Evolutionary conservation across 2,888 invertebrate species (phyloP), one percentile per base, ranked within the genome.

Genomic region (Melinaea menophilus): DNA sequence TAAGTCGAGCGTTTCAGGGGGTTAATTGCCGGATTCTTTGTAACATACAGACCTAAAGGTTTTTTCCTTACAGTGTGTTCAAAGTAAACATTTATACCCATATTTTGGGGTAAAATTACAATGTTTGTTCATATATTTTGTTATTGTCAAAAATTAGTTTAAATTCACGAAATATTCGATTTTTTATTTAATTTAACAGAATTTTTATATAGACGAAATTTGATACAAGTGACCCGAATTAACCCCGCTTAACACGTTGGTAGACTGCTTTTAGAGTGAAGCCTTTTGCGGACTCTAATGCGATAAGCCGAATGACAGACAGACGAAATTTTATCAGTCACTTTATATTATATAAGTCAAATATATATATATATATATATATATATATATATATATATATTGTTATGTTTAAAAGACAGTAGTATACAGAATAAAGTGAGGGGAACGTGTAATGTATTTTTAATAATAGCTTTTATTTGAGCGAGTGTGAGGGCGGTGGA

Each of bases 21-120:
- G 61, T 68, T 69, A 69, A 69, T 68, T 68, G 68, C 68, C 63
- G 62, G 66, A 69, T 69, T 64, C 69, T 64, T 64, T 63, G 51
- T 55, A 59, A 46, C 22, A 22, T 22, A 55, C 65, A 62, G 55
- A 62, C 61, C 54, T 62, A 67, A 68, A 63, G 31, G 22, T 51
- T 51, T 51, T 31, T 31, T 51, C 31, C 51, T 51, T 51, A 5
- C 51, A 22, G 31, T 51, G 51, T 31, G 31, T 51, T 51, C 7
- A 51, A 51, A 51, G 31, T 22, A 31, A 51, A 31, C 51, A 51
- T 51, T 31, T 31, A 13, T 37, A 37, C 37, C 37, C 5, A 37
- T 7, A 13, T 31, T 7, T 51, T 51, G 11, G 31, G 31, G 12
- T 51, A 5, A 22, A 22, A 31, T 51, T 51, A n/a, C 7, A 48